phyloP scores from a whole-genome alignment of 2,797 vertebrate species.

The Threskiornis aethiopicus region DNA sequence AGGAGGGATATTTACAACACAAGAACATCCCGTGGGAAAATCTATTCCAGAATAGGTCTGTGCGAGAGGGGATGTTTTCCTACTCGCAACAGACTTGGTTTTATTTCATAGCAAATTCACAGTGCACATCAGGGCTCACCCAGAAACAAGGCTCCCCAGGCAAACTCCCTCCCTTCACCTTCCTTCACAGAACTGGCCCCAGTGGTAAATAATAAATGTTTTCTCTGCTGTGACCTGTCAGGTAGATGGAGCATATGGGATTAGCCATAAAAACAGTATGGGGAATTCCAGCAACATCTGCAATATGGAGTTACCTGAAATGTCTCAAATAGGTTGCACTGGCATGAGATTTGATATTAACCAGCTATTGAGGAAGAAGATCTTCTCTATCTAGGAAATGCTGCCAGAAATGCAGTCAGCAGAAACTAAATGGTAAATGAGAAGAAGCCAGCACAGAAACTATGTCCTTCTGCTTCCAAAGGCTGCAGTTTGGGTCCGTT shows the following conservation, averaged over 20 bases:
- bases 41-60: neutral
- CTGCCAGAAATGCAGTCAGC: neutral
- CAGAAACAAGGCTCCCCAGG: neutral
- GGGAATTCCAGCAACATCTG: neutral
- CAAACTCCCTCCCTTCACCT: neutral
- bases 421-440: neutral
- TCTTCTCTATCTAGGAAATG: neutral
- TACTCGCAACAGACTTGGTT: neutral
- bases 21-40: neutral
- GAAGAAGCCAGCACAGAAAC: neutral
- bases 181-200: neutral
- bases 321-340: neutral
- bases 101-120: neutral
- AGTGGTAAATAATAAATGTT: neutral
- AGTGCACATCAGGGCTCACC: rapidly evolving
- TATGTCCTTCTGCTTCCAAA: neutral
- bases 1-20: neutral
- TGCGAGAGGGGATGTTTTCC: neutral
- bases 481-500: neutral
- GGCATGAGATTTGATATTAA: neutral
- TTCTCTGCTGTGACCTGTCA: neutral
- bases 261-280: neutral
- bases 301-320: neutral
- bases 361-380: neutral
- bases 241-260: neutral